A percentile compares a stretch with the other conserved stretches of the same genome.
These are phyloP conservation scores for Dynastes maya DNA, from an alignment of 2,888 invertebrate species.

Conservation along the genomic window DNA sequence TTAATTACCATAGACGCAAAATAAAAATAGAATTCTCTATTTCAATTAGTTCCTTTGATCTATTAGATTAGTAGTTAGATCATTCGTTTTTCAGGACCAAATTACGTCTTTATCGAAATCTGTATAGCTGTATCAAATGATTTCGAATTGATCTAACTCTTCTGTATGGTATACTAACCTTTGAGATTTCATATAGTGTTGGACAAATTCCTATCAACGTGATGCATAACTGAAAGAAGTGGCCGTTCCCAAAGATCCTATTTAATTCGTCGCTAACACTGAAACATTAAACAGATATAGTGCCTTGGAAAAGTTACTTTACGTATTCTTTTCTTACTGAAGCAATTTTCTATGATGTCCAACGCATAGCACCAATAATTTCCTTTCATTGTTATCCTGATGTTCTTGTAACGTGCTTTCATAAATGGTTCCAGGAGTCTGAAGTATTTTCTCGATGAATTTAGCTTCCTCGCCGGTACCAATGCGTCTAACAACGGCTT, in stretches of 20 bases:
- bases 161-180: neutral
- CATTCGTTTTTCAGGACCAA: too few species aligned
- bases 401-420: neutral
- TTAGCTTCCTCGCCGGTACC: constrained; percentile 47
- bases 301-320: neutral
- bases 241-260: constrained; percentile 51
- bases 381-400: constrained; percentile 26
- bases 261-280: constrained; percentile 53
- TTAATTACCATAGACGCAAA: too few species aligned
- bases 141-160: too few species aligned
- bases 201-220: constrained; percentile 55
- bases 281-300: neutral
- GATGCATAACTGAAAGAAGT: constrained; percentile 54
- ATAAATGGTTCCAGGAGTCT: constrained; percentile 24
- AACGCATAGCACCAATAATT: constrained; percentile 51
- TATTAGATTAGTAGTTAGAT: too few species aligned
- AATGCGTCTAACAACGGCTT: constrained; percentile 44
- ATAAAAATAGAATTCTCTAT: too few species aligned
- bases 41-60: too few species aligned
- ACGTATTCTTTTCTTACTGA: constrained; percentile 39
- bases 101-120: too few species aligned
- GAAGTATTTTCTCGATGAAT: constrained; percentile 28
- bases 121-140: too few species aligned
- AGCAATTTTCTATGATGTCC: constrained; percentile 55
- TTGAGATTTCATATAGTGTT: constrained; percentile 52